Conservation (phyloP, 2,797 vertebrate genomes). For the Notolepis coatsorum region DNA sequence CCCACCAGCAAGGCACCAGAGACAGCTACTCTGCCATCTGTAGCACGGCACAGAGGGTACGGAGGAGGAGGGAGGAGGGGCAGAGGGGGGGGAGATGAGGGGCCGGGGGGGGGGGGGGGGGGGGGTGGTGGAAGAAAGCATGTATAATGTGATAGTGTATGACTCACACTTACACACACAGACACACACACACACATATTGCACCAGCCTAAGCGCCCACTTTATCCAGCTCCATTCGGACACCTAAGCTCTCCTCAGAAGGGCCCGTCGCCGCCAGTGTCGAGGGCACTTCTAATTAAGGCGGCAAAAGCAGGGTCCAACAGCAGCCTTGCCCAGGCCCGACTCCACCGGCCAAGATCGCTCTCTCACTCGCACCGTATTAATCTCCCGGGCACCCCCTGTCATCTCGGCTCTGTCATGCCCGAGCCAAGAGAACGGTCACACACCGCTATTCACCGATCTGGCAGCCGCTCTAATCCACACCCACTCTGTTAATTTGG, state of each 20-base stretch:
- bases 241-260: conserved; percentile 71
- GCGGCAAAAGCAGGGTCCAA: conserved; percentile 68
- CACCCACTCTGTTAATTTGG: conserved; percentile 77
- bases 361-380: conserved; percentile 73
- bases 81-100: conserved; percentile 29
- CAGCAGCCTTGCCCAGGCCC: conserved; percentile 49
- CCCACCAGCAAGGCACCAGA: conserved; percentile 92
- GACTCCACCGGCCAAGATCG: conserved; percentile 60
- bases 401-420: conserved; percentile 73
- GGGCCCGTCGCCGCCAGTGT: conserved; percentile 54
- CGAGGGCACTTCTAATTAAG: conserved; percentile 68
- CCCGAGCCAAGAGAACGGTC: conserved; percentile 71
- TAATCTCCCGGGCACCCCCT: conserved; percentile 71
- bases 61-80: conserved; percentile 48
- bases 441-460: conserved; percentile 67
- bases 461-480: conserved; percentile 72
- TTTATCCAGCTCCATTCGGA: conserved; percentile 71
- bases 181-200: conserved; percentile 35
- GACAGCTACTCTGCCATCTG: conserved; percentile 98
- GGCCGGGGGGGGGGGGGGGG: conserved; percentile 16
- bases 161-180: conserved; percentile 1
- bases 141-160: conserved; percentile 15
- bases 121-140: conserved; percentile 5
- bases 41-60: conserved; percentile 96
- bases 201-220: conserved; percentile 51